Evolutionary conservation across 2,888 invertebrate species (phyloP), one percentile per base, ranked within the genome.

Genomic region (Agrotis ipsilon): DNA sequence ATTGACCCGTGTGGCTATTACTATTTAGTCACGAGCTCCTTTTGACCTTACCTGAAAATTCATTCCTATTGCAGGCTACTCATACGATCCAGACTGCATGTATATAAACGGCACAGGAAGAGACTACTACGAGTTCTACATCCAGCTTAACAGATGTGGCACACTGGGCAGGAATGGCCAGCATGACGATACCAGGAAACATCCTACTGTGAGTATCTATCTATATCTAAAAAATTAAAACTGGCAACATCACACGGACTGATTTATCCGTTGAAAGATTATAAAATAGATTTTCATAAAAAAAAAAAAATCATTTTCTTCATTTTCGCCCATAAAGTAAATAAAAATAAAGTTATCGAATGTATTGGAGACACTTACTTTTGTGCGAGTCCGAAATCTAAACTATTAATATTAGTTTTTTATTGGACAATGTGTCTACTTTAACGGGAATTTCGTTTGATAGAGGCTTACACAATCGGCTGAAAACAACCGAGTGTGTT

Each of bases 51-150:
- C 1, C 39, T 39, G 2, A 52, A 1, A 27, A 18, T 4, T 48
- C 13, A 7, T 48, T 32, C 3, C 18, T 46, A 61, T 80, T 89
- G 11, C 93, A 98, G 98, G 99, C 66, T 99, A 99, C 92, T 98
- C 99, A 0, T 98, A 99, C 90, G 99, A 99, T 91, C 98, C 98
- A 0, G 98, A 99, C 92, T 99, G 99, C 91, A 98, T 99, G 97
- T 99, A 99, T 93, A 98, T 99, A 80, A 99, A 99, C 94, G 99
- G 99, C 0, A 98, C 98, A 0, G 99, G 99, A 0, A 96, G 98
- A 13, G 98, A 98, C 90, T 98, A 98, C 92, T 99, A 99, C 92
- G 99, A 99, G 96, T 99, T 99, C 94, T 98, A 98, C 93, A 99
- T 99, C 86, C 98, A 98, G 92, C 94, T 99, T 71, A 99, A 99